Evolutionary conservation across 1,140 invertebrate species (phyloP).

Genomic region (Euwallacea similis): DNA sequence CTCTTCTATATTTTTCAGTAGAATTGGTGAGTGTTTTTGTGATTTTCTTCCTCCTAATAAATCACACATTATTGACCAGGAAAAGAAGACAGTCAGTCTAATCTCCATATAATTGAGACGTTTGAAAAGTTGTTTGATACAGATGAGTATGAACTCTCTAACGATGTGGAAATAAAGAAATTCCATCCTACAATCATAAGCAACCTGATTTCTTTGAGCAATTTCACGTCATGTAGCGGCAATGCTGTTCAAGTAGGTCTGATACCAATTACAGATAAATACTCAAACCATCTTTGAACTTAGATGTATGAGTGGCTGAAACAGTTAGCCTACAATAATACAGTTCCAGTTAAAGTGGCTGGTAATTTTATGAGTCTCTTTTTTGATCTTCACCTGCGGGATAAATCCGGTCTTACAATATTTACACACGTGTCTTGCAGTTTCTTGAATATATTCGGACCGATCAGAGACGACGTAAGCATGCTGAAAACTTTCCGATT

Average conservation of each 20-base stretch:
- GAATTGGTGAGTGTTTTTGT: conserved; percentile 53
- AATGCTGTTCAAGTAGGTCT: no score
- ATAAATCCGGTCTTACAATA: conserved; percentile 44
- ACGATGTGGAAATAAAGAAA: conserved; percentile 50
- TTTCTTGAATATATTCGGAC: conserved; percentile 52
- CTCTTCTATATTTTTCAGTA: conserved; percentile 56
- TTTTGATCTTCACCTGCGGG: conserved; percentile 43
- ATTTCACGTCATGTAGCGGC: no score
- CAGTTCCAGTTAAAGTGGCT: conserved; percentile 41
- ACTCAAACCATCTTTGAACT: conserved; percentile 10
- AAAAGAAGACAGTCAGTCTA: no score
- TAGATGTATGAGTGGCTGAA: conserved; percentile 55
- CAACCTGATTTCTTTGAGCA: conserved; percentile 41
- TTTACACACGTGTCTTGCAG: conserved; percentile 54
- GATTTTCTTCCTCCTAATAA: neutral
- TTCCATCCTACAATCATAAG: conserved; percentile 54
- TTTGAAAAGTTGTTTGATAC: conserved; percentile 48
- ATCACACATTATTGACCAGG: no score
- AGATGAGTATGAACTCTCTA: conserved; percentile 48
- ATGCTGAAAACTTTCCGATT: neutral
- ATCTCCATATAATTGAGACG: conserved; percentile 39
- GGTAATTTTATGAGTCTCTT: conserved; percentile 43
- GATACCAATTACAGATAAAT: no score
- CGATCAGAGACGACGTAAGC: conserved; percentile 42
- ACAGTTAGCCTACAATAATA: conserved; percentile 48